Percentiles rank a stretch among this genome's conserved stretches.
Conservation (phyloP, 2,113 vertebrate genomes). For the Emydocephalus ijimae region DNA sequence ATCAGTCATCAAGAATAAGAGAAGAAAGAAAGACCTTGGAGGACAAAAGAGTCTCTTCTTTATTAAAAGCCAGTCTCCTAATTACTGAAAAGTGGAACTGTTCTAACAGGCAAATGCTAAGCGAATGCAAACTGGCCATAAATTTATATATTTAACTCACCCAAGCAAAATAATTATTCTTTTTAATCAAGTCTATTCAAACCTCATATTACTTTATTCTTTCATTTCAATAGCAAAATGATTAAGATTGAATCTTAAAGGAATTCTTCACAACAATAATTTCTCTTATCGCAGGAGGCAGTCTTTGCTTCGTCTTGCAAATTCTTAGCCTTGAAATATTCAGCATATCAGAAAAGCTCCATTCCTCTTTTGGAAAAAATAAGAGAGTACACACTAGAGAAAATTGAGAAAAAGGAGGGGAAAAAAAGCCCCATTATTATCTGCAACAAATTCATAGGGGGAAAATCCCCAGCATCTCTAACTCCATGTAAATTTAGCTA, state of each 20-base stretch:
- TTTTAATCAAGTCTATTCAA: constrained; percentile 73
- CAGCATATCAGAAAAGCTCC: constrained; percentile 50
- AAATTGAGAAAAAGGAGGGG: constrained; percentile 17
- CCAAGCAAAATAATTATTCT: constrained; percentile 67
- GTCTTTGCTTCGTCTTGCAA: constrained; percentile 61
- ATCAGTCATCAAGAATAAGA: not conserved
- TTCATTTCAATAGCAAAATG: constrained; percentile 67
- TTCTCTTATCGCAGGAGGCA: constrained; percentile 64
- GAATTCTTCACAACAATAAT: constrained; percentile 68
- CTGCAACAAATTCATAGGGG: constrained; percentile 44
- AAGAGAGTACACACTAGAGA: constrained; percentile 28
- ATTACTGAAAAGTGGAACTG: constrained; percentile 5
- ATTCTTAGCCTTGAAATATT: constrained; percentile 62
- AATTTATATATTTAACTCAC: constrained; percentile 65
- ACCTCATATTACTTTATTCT: constrained; percentile 72
- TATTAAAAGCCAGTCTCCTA: not conserved
- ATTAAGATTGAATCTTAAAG: constrained; percentile 73
- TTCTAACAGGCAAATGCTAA: constrained; percentile 37
- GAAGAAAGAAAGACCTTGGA: not conserved
- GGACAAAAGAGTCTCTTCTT: constrained; percentile 23
- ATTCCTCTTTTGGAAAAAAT: constrained; percentile 55
- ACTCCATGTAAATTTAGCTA: constrained; percentile 46
- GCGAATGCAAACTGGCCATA: constrained; percentile 56
- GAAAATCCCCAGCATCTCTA: constrained; percentile 31
- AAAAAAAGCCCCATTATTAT: constrained; percentile 47